These are phyloP conservation scores for Cyclargus thomasi DNA, from an alignment of 1,140 invertebrate genomes.

Conservation along the genomic window DNA sequence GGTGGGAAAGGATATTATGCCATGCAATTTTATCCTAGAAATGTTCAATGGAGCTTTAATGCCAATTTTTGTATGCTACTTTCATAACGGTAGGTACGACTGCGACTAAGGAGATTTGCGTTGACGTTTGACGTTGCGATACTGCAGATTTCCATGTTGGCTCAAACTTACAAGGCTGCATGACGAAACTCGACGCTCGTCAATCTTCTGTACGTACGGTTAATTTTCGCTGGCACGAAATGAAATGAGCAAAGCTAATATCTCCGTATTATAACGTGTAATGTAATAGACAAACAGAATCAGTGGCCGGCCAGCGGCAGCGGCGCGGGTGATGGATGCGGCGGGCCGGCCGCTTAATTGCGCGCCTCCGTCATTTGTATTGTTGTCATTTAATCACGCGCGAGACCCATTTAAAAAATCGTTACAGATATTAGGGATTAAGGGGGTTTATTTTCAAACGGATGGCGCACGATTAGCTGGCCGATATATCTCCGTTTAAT, in stretches of 20 bases:
- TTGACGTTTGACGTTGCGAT: too few species aligned
- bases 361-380: slow-evolving; percentile 55
- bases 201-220: not conserved
- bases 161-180: too few species aligned
- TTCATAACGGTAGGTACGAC: too few species aligned
- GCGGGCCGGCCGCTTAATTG: slow-evolving; percentile 49
- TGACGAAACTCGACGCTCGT: too few species aligned
- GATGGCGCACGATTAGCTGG: not conserved
- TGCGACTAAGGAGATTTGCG: too few species aligned
- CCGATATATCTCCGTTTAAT: not conserved
- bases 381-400: slow-evolving; percentile 57
- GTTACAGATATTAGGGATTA: slow-evolving; percentile 24
- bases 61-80: too few species aligned
- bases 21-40: too few species aligned
- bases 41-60: too few species aligned
- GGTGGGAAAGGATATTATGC: too few species aligned
- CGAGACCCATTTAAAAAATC: slow-evolving; percentile 30
- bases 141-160: too few species aligned
- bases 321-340: slow-evolving; percentile 52
- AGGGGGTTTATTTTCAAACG: slow-evolving; percentile 7
- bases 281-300: slow-evolving; percentile 45
- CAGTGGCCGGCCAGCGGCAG: slow-evolving; percentile 29
- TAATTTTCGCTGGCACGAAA: not conserved
- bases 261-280: slow-evolving; percentile 11
- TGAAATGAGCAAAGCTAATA: slow-evolving; percentile 8